These are phyloP conservation scores for Scolopax bukidnonensis DNA, from an alignment of 2,797 vertebrate genomes.

Conservation along the genomic window DNA sequence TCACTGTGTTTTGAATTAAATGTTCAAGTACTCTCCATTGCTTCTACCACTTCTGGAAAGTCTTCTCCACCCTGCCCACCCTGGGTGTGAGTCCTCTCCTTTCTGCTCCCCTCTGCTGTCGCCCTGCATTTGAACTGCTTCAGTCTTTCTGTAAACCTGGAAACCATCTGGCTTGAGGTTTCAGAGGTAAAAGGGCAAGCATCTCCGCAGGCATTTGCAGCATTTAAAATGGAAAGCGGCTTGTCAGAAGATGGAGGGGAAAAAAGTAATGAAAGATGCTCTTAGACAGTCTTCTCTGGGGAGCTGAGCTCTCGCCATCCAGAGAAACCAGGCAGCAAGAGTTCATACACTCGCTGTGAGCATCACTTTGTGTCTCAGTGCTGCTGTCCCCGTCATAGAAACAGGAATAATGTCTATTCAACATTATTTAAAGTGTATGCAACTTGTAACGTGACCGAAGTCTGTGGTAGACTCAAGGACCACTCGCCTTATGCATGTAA, in stretches of 20 bases:
- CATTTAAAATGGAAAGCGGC: background rate
- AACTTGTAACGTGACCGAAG: background rate
- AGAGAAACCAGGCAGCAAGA: background rate
- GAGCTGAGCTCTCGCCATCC: background rate
- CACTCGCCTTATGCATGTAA: background rate
- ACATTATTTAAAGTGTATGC: background rate
- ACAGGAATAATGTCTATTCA: background rate
- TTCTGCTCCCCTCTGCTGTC: fast-evolving
- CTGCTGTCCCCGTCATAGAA: background rate
- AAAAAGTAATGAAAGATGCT: background rate
- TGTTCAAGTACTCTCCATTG: background rate
- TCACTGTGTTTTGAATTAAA: background rate
- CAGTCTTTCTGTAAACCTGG: background rate
- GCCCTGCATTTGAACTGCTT: background rate
- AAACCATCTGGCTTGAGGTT: background rate
- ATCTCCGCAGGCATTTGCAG: background rate
- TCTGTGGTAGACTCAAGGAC: fast-evolving
- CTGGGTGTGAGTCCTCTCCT: fast-evolving
- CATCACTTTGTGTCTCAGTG: background rate
- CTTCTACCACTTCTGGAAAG: background rate
- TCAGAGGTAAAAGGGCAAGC: background rate
- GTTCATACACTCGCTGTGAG: background rate
- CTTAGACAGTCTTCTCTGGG: fast-evolving
- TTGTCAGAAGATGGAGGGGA: background rate
- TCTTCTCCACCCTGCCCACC: fast-evolving